Conservation (phyloP, 2,888 invertebrate species). For the Cistogaster globosa region DNA sequence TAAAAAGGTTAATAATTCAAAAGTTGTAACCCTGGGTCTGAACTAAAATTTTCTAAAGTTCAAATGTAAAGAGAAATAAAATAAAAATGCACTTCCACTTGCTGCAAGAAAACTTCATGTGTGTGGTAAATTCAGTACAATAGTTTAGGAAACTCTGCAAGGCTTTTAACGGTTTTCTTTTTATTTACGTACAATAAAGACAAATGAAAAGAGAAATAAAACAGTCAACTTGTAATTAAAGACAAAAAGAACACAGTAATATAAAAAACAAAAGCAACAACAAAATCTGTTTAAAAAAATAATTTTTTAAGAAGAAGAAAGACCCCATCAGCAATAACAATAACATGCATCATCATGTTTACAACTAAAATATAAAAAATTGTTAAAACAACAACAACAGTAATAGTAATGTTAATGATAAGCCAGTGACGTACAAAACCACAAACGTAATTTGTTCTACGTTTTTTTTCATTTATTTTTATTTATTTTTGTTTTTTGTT, state of each 20-base stretch:
- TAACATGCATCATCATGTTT: slow-evolving; percentile 45
- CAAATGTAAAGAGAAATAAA: too few species aligned
- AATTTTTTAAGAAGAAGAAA: neutral
- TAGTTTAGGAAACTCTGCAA: slow-evolving; percentile 11
- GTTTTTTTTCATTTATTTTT: slow-evolving; percentile 26
- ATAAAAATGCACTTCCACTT: too few species aligned
- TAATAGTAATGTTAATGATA: slow-evolving; percentile 31
- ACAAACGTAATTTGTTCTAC: slow-evolving; percentile 62
- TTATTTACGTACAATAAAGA: slow-evolving; percentile 25
- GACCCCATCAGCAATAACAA: slow-evolving; percentile 16
- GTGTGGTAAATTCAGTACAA: too few species aligned
- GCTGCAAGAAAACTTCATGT: too few species aligned
- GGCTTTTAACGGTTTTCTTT: neutral
- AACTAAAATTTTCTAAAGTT: too few species aligned
- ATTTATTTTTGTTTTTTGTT: neutral
- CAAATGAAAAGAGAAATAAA: slow-evolving; percentile 1
- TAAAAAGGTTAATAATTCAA: too few species aligned
- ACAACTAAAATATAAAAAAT: slow-evolving; percentile 25
- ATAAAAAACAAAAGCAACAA: slow-evolving; percentile 13
- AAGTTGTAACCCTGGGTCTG: too few species aligned
- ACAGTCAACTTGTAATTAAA: slow-evolving; percentile 42
- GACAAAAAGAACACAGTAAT: slow-evolving; percentile 21
- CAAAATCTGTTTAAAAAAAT: neutral
- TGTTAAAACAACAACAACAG: neutral
- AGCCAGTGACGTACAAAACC: slow-evolving; percentile 65